Evolutionary conservation across 2,113 vertebrate species (phyloP).

Genomic region (Aviceda subcristata): DNA sequence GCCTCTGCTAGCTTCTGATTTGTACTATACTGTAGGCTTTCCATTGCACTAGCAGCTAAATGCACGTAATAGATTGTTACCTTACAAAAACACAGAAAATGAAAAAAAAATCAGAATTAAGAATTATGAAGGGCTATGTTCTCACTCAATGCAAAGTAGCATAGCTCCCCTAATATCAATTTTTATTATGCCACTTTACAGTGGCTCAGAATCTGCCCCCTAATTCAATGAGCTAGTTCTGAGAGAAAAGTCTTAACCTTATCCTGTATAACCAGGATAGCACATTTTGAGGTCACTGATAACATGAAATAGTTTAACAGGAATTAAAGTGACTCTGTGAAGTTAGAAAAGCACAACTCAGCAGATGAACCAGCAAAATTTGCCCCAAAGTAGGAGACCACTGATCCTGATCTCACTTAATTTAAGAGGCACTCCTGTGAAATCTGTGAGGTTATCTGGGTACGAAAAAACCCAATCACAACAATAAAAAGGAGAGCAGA

Average conservation of each 20-base stretch:
- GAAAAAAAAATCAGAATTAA: neutral
- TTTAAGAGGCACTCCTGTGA: neutral
- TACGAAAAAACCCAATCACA: neutral
- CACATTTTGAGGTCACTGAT: constrained; percentile 28
- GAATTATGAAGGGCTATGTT: neutral
- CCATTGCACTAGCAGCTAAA: neutral
- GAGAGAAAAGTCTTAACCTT: constrained; percentile 24
- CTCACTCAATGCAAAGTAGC: neutral
- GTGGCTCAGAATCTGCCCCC: neutral
- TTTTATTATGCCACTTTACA: constrained; percentile 2
- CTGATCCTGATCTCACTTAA: constrained; percentile 10
- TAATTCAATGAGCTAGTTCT: neutral
- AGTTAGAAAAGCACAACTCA: constrained; percentile 14
- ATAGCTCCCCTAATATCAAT: neutral
- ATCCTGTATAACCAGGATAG: neutral
- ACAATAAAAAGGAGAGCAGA: neutral
- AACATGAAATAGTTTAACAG: constrained; percentile 28
- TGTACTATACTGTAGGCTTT: neutral
- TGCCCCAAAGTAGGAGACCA: neutral
- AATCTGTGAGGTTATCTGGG: neutral
- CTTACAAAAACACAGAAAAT: neutral
- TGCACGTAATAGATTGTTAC: neutral
- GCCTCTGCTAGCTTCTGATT: neutral
- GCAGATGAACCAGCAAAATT: constrained; percentile 13
- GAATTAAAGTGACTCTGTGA: constrained; percentile 36